A percentile compares a stretch with the other conserved stretches of the same genome.
Conservation (phyloP, 2,113 vertebrate species). For the Cyrtonyx montezumae region DNA sequence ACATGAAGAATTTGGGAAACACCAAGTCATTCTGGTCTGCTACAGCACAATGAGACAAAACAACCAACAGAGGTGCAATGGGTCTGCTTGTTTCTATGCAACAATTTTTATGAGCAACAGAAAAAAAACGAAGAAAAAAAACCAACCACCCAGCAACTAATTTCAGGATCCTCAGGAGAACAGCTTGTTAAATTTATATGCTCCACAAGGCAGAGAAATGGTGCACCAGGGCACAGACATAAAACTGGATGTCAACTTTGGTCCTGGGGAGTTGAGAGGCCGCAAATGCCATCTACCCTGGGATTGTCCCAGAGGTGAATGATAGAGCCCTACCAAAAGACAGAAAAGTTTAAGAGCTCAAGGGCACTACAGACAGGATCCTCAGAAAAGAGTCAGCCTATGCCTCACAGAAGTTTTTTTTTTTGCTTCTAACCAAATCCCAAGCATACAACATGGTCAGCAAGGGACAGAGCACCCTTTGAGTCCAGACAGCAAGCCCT, state of each 20-base stretch:
- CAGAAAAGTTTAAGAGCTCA: background rate
- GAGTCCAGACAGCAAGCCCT: background rate
- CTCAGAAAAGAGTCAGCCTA: rapidly evolving
- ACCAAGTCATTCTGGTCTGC: background rate
- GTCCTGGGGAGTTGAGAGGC: background rate
- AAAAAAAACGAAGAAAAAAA: background rate
- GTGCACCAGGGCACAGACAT: background rate
- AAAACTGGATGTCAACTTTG: background rate
- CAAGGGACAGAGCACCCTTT: background rate
- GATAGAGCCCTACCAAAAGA: background rate
- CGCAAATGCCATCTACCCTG: background rate
- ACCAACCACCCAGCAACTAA: background rate
- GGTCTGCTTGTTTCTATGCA: background rate
- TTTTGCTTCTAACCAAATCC: background rate
- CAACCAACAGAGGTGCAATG: background rate
- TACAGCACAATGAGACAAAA: background rate
- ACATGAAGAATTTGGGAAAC: rapidly evolving
- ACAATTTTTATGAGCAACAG: background rate
- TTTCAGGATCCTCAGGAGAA: background rate
- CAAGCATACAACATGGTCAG: rapidly evolving
- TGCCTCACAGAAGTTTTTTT: background rate
- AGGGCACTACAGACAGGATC: background rate
- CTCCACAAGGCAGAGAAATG: background rate
- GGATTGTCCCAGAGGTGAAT: background rate
- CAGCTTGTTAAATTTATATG: background rate